Base-by-base conservation (phyloP, 2,888 invertebrate species). In the Diarsia brunnea region DNA sequence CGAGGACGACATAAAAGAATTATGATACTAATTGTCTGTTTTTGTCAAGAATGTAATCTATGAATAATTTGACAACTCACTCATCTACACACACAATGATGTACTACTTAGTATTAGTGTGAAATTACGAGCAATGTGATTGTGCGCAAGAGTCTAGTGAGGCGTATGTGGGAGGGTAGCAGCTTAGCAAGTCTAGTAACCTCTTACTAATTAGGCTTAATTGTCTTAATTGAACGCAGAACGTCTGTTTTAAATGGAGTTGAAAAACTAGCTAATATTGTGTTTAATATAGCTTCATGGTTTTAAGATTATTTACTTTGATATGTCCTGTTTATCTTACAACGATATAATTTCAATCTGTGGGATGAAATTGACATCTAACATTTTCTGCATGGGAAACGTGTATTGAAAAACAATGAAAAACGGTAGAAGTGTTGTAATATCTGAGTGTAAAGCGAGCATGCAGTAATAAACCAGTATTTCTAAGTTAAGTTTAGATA, bases 181-280 rank as follows among this genome's bases (percentile, higher is more conserved):
- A 31, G 66, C 55, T 21, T 19, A 60, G n/a, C 58, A 58, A 53
- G 66, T 47, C 21, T 58, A 53, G 66, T 66, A 73, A 49, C 69
- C 31, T 61, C 68, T 24, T 58, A 53, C 73, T 83, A 81, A 81
- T 78, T 66, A 77, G 60, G 47, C 47, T 53, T 81, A 75, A 71
- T 61, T 64, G 67, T 61, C 47, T 24, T 73, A 75, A 85, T 81
- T 77, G 79, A 73, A 69, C 69, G 24, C 31, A 49, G 51, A 67
- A 83, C 84, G 63, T 83, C 73, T 69, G 21, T 60, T 69, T 55
- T 43, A 58, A 67, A 49, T 61, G 19, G 1, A 67, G 55, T 73
- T 53, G 72, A 53, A 78, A 80, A 24, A 78, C 31, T 73, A 10
- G 2, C 38, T 63, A 7, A 27, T 43, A 24, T 60, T 38, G 2